Percentiles rank a stretch among this genome's conserved stretches.
These are phyloP conservation scores for Drosophila busckii DNA, from an alignment of 1,140 invertebrate genomes.

Conservation along the genomic window DNA sequence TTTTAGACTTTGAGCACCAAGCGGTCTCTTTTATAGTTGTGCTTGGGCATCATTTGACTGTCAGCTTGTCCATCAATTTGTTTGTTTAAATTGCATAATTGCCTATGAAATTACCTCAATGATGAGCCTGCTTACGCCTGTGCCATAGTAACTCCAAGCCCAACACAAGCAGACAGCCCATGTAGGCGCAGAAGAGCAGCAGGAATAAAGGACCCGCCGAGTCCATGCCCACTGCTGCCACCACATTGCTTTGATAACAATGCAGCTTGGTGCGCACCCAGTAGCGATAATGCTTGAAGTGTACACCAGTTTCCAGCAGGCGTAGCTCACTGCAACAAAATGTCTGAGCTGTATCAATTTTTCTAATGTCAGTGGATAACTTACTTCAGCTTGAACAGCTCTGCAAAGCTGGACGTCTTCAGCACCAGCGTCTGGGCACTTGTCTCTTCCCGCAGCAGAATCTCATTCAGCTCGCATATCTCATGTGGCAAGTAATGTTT, in stretches of 20 bases:
- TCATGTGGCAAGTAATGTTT: constrained; percentile 59
- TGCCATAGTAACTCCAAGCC: constrained; percentile 53
- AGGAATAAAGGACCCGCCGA: constrained; percentile 56
- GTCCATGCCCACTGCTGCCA: constrained; percentile 53
- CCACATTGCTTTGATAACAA: constrained; percentile 56
- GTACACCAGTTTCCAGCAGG: constrained; percentile 51
- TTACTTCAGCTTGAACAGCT: constrained; percentile 50
- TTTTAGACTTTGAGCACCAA: constrained; percentile 17
- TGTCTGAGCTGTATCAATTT: background rate
- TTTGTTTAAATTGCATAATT: constrained; percentile 59
- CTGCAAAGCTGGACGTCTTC: constrained; percentile 51
- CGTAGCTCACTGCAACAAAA: constrained; percentile 38
- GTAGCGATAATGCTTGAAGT: constrained; percentile 42
- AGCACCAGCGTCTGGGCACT: constrained; percentile 19
- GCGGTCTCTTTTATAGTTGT: constrained; percentile 35
- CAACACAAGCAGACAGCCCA: constrained; percentile 45
- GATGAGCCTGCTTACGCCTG: background rate
- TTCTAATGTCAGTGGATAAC: no score
- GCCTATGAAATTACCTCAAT: constrained; percentile 22
- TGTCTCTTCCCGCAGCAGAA: constrained; percentile 47
- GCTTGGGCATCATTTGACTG: constrained; percentile 33
- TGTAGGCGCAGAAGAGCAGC: constrained; percentile 34
- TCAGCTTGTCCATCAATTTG: constrained; percentile 36
- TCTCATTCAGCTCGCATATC: constrained; percentile 69
- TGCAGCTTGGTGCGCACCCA: constrained; percentile 52